A percentile compares a stretch with the other conserved stretches of the same genome.
These are phyloP conservation scores for Acanthaster planci DNA, from an alignment of 35 echinoderm and acorn worm species.

Conservation along the genomic window DNA sequence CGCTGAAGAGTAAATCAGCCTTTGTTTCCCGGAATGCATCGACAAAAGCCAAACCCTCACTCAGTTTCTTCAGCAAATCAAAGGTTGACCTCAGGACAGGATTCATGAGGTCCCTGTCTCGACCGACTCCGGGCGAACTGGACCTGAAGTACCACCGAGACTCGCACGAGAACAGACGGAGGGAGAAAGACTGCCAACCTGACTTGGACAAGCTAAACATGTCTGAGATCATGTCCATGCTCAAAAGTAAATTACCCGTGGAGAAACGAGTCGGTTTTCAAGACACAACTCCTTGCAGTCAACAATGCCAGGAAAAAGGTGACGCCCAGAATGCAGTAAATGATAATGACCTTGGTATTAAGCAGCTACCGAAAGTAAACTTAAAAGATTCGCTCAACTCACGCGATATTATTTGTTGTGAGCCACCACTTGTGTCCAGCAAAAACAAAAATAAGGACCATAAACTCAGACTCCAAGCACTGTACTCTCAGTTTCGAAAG, in stretches of 20 bases:
- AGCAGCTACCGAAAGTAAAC: background rate
- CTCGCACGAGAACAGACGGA: slow-evolving; percentile 17
- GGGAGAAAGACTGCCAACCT: background rate
- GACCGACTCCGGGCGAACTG: slow-evolving; percentile 48
- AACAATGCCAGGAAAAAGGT: background rate
- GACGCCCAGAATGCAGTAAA: background rate
- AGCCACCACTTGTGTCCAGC: background rate
- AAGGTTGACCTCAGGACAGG: slow-evolving; percentile 42
- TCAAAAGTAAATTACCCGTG: slow-evolving; percentile 10
- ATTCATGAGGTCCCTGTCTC: slow-evolving; percentile 49
- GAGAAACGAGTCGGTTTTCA: background rate
- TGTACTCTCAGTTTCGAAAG: background rate
- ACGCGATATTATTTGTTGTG: background rate
- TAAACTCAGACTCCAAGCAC: slow-evolving; percentile 4
- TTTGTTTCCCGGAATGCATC: background rate
- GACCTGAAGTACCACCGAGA: slow-evolving; percentile 55
- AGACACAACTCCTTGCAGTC: background rate
- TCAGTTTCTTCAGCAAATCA: background rate
- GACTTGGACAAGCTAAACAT: slow-evolving; percentile 50
- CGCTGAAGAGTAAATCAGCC: background rate
- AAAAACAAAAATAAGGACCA: background rate
- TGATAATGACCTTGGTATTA: background rate
- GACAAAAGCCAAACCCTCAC: background rate
- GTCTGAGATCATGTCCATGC: slow-evolving; percentile 35
- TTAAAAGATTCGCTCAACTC: background rate